A percentile compares a stretch with the other conserved stretches of the same genome.
phyloP scores from a whole-genome alignment of 2,113 vertebrate species.

The Anseranas semipalmata region DNA sequence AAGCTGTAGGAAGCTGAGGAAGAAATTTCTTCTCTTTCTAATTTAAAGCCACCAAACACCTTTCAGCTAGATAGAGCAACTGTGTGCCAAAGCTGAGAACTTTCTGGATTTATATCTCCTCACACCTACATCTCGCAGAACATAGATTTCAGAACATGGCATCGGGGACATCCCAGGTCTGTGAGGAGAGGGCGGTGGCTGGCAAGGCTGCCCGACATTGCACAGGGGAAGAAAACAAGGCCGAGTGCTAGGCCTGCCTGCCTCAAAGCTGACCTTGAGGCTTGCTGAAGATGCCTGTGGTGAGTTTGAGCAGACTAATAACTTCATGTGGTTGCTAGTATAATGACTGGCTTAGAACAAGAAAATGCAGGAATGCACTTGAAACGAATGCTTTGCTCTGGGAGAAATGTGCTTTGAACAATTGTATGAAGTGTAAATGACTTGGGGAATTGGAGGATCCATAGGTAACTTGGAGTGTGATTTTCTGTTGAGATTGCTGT shows the following conservation, averaged over 20 bases:
- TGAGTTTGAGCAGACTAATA: neutral
- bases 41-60: neutral
- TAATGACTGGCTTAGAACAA: neutral
- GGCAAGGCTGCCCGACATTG: neutral
- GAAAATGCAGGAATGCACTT: accelerated
- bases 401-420: neutral
- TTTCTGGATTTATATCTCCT: neutral
- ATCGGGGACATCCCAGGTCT: neutral
- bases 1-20: too few species aligned
- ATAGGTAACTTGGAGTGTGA: neutral
- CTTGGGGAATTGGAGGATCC: neutral
- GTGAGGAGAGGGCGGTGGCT: neutral
- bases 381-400: neutral
- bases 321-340: neutral
- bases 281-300: neutral
- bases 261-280: neutral
- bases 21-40: neutral
- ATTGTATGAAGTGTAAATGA: neutral
- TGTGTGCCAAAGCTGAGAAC: too few species aligned
- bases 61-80: neutral
- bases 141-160: neutral
- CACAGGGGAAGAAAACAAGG: neutral
- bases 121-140: neutral
- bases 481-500: neutral
- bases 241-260: neutral